Evolutionary conservation across 2,113 vertebrate species (phyloP), one percentile per base, ranked within the genome.

Genomic region (Varanus salvator): DNA sequence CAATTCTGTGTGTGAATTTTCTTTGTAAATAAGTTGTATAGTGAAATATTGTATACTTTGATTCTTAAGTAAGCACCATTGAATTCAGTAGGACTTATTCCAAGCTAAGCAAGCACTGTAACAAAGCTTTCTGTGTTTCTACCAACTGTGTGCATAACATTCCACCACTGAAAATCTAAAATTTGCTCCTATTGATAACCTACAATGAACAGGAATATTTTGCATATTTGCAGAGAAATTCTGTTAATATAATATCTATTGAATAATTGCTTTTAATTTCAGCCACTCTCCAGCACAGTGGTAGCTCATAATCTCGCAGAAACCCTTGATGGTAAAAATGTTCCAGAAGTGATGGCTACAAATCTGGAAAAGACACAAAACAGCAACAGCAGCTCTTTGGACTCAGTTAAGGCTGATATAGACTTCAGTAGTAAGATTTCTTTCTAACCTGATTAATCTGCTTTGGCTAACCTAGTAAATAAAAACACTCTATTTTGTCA

Each of bases 371-470:
- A 94, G 54, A 97, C 97, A 34, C 97, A 92, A 0, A 94, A 92
- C 96, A 98, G 93, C 91, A 97, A 90, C 90, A 98, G 97, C 96
- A 98, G 97, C 95, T 97, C 97, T 88, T 92, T 97, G 92, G 97
- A 97, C 91, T 97, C 96, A 9, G 31, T 96, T 74, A 97, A 97
- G 93, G 96, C 92, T 91, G 98, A 98, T 76, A 94, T 97, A 80
- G 98, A 98, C 64, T 96, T 97, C 27, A 98, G 98, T 97, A 95
- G 97, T 97, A 96, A 98, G 97, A 95, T 91, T 93, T 12, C 23
- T 81, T 52, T 15, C 8, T 54, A 64, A 80, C 19, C 38, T 19
- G 48, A 69, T 8, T 76, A 54, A 72, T 90, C 72, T 17, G 0
- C 0, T 29, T 87, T 85, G n/a, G 25, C 1, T 8, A 80, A 81